A percentile compares a stretch with the other conserved stretches of the same genome.
Conservation (phyloP, 53 echinoderm and acorn worm genomes). For the Paracentrotus lividus region DNA sequence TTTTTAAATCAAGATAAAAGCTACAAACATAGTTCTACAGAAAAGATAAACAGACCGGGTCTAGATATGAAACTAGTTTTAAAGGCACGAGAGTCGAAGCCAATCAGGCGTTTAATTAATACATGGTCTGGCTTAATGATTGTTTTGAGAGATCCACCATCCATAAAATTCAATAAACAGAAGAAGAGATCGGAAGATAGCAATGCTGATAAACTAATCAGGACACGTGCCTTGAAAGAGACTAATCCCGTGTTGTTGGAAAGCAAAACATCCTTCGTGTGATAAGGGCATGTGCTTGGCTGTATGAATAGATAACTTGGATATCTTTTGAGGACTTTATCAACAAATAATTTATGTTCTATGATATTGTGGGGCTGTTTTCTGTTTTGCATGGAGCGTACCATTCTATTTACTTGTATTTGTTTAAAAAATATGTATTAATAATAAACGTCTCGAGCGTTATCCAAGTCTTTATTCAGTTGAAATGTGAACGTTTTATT, state of each 20-base stretch:
- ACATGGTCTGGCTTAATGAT: constrained; percentile 30
- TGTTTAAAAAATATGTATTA: too few species aligned
- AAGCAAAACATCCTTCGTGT: constrained; percentile 28
- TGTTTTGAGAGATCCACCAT: constrained; percentile 11
- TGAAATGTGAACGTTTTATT: too few species aligned
- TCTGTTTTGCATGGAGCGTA: constrained; percentile 13
- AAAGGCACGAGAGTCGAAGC: background rate
- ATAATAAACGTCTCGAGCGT: too few species aligned
- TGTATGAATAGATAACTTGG: background rate
- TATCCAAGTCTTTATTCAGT: too few species aligned
- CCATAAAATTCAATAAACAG: constrained; percentile 62
- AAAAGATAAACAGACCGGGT: background rate
- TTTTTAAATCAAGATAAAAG: too few species aligned
- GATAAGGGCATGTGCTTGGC: constrained; percentile 11
- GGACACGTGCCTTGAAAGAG: constrained; percentile 56
- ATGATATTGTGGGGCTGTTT: background rate
- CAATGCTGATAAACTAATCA: constrained; percentile 23
- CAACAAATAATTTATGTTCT: constrained; percentile 28
- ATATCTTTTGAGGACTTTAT: constrained; percentile 40
- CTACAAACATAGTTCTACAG: too few species aligned
- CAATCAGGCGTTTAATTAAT: constrained; percentile 55
- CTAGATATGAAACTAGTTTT: background rate
- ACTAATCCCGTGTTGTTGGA: constrained; percentile 39
- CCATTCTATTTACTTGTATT: too few species aligned
- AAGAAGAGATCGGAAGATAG: constrained; percentile 26